These are phyloP conservation scores for Etheostoma cragini DNA, from an alignment of 2,113 vertebrate species.

Conservation along the genomic window DNA sequence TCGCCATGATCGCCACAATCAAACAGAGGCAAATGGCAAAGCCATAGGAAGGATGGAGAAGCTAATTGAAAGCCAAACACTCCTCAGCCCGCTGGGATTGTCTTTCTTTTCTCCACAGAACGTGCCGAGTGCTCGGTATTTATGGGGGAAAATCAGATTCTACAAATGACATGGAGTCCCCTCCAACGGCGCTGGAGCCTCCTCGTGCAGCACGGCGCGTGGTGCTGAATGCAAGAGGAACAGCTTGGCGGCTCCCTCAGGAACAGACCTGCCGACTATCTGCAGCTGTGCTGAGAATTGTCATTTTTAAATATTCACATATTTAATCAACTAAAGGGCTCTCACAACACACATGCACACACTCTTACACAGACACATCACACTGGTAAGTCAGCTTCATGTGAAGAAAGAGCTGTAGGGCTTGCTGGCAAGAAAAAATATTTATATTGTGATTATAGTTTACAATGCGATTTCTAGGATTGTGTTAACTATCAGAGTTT, in stretches of 20 bases:
- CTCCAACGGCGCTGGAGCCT: constrained; percentile 73
- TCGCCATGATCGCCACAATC: constrained; percentile 47
- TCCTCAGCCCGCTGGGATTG: constrained; percentile 61
- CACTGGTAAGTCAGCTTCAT: not conserved
- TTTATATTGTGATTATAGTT: constrained; percentile 43
- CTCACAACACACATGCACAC: constrained; percentile 57
- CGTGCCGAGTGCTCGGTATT: constrained; percentile 75
- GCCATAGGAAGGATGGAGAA: constrained; percentile 39
- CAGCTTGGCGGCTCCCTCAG: constrained; percentile 82
- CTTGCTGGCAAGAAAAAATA: constrained; percentile 37
- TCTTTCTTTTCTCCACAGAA: constrained; percentile 55
- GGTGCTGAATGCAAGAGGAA: constrained; percentile 77
- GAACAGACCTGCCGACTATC: constrained; percentile 78
- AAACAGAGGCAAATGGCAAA: constrained; percentile 58
- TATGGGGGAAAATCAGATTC: constrained; percentile 68
- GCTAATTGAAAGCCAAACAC: constrained; percentile 82
- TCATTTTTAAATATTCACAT: constrained; percentile 87
- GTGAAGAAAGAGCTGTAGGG: constrained; percentile 23
- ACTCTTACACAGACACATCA: constrained; percentile 1
- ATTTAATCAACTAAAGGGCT: constrained; percentile 84
- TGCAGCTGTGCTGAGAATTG: constrained; percentile 84
- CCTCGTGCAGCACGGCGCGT: constrained; percentile 72
- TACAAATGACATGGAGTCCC: constrained; percentile 75
- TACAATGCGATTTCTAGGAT: constrained; percentile 42
- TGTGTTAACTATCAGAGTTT: constrained; percentile 25